Base-by-base conservation (phyloP, 2,888 invertebrate species). In the Meteorus cinctellus region DNA sequence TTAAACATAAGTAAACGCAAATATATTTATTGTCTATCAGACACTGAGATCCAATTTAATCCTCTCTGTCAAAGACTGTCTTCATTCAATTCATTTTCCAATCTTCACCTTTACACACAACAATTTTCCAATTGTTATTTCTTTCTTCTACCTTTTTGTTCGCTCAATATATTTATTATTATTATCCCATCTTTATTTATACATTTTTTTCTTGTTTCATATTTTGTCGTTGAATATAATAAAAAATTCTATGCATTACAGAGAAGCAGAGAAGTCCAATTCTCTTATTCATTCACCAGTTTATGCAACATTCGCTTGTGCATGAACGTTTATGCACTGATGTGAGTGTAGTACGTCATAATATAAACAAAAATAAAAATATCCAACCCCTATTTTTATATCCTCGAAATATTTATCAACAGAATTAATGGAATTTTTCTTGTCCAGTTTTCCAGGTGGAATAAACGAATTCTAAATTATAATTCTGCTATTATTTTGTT, bases 161-260 rank as follows among this genome's bases (percentile, higher is more conserved):
- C 41, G 8, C 4, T 10, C 41, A 41, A 14, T 36, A n/a, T 41
- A 24, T 63, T 63, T 45, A 48, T 72, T 31, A 29, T 51, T 65
- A 29, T 34, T 65, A 63, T 65, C 63, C 36, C 24, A 41, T 72
- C 19, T 31, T 10, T 48, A 65, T 72, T 60, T 60, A 48, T 48
- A 55, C 19, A 19, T 29, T 45, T 60, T n/a, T 29, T 29, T 71
- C 62, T 48, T 16, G 4, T 48, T 48, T 48, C 5, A 48, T 60
- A 12, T 60, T 60, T 24, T 48, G 10, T 48, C 34, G 24, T 77
- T 41, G 74, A 66, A 69, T 60, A 68, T 62, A 78, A 79, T 80
- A 77, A 76, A 77, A 78, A 80, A 80, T 80, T 79, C 80, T 79
- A 79, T 79, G 80, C 78, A 79, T 80, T 76, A 74, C 75, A 68